Evolutionary conservation across 1,140 invertebrate genomes (phyloP), one percentile per base, ranked within the genome.

Genomic region (Macrosteles quadrilineatus): DNA sequence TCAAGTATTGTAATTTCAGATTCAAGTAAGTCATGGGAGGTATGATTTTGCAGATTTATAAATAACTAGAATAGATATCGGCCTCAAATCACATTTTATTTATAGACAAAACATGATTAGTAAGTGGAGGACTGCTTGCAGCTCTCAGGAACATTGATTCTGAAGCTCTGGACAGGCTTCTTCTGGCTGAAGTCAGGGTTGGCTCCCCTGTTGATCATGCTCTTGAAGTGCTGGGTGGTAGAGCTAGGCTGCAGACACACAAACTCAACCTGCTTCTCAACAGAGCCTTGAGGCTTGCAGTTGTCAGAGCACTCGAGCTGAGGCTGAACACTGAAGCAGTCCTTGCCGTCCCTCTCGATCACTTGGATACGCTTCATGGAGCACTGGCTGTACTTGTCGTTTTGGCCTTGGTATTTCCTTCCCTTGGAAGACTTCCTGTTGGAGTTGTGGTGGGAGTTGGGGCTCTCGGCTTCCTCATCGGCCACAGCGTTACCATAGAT

Each of bases 251-350:
- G 72, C 36, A 80, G 73, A 75, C 87, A 89, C 27, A 85, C 79
- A 1, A 85, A 85, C n/a, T 82, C 75, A 23, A 84, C 81, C 0
- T 74, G 73, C 73, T 83, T 83, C 2, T 57, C 31, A 11, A 77
- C 72, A 9, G 47, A 77, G 0, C 77, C 74, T 0, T 53, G 69
- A 14, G 78, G 72, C 43, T 69, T 75, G 77, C 82, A 85, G 3
- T 76, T 71, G 0, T 76, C 67, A 23, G 78, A 77, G 77, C 87
- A 90, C 17, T 76, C 75, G 0, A 83, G 80, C 2, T 87, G 50
- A 0, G 83, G 80, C 12, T 74, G 77, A 2, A 81, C 78, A 1
- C 84, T 83, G 71, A 90, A 87, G 76, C 87, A 89, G 27, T 84
- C 80, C 65, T 83, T 76, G 30, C 78, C 78, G 19, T 83, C 77